Evolutionary conservation across 2,888 invertebrate genomes (phyloP).

Genomic region (Xestia sexstrigata): DNA sequence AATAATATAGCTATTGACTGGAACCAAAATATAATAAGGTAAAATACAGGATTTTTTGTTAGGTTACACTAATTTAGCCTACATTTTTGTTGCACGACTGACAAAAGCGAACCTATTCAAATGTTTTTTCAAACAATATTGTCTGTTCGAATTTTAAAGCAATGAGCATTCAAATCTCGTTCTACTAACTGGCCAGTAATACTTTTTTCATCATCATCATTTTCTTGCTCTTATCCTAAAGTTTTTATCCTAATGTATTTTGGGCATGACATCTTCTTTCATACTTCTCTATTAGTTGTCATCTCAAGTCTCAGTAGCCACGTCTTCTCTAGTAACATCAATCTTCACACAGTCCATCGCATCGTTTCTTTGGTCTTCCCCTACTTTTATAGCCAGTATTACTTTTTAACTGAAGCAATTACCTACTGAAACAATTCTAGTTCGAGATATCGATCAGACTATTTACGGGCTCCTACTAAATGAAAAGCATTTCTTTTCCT

Average conservation of each 20-base stretch:
- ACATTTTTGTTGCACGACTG: neutral
- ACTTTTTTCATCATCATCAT: conserved; percentile 15
- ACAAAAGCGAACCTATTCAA: neutral
- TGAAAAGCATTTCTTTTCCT: conserved; percentile 43
- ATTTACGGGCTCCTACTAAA: conserved; percentile 1
- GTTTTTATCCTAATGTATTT: neutral
- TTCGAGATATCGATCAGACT: conserved; percentile 24
- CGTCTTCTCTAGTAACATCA: neutral
- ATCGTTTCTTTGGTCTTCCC: neutral
- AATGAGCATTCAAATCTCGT: neutral
- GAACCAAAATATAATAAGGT: conserved; percentile 23
- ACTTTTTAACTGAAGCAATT: conserved; percentile 26
- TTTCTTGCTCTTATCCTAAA: neutral
- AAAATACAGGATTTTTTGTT: conserved; percentile 14
- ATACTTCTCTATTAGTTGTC: neutral
- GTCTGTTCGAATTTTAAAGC: conserved; percentile 27
- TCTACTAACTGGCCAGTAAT: neutral
- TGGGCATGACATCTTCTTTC: neutral
- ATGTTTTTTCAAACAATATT: neutral
- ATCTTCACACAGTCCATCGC: neutral
- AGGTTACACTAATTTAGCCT: conserved; percentile 2
- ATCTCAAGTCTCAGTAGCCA: neutral
- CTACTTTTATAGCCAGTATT: neutral
- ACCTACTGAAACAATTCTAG: conserved; percentile 10
- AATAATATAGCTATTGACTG: conserved; percentile 21